A percentile compares a stretch with the other conserved stretches of the same genome.
These are phyloP conservation scores for Microctenopoma steveboyesi DNA, from an alignment of 2,797 vertebrate genomes.

Conservation along the genomic window DNA sequence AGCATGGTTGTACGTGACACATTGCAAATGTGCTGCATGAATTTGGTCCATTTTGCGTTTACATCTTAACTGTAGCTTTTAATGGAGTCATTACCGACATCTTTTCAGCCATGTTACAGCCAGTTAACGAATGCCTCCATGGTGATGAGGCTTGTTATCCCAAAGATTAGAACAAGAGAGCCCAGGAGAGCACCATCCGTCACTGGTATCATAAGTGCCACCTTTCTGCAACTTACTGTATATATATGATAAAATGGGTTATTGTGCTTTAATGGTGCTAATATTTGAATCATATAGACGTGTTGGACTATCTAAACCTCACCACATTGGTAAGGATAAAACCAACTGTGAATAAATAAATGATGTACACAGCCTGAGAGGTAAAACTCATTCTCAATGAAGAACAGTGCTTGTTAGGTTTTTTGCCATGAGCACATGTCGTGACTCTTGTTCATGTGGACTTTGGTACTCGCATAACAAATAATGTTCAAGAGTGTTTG, in stretches of 20 bases:
- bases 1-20: background rate
- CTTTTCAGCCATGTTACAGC: slow-evolving; percentile 29
- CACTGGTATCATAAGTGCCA: slow-evolving; percentile 13
- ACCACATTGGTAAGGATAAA: too few species aligned
- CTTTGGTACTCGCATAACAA: background rate
- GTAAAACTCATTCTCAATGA: background rate
- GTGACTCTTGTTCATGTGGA: background rate
- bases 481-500: background rate
- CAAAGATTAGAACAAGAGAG: slow-evolving; percentile 29
- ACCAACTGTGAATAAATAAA: too few species aligned
- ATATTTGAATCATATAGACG: background rate
- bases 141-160: slow-evolving; percentile 25
- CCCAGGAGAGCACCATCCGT: slow-evolving; percentile 26
- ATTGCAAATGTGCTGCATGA: slow-evolving; percentile 2
- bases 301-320: background rate
- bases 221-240: background rate
- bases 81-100: slow-evolving; percentile 28
- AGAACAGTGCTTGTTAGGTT: background rate
- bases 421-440: background rate
- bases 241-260: background rate
- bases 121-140: slow-evolving; percentile 17
- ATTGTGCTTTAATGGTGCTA: background rate
- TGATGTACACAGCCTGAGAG: background rate
- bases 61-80: slow-evolving; percentile 22
- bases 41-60: slow-evolving; percentile 17